Evolutionary conservation across 30 jellyfish, hydroid and myxozoan species (phyloP), one percentile per base, ranked within the genome.

Genomic region (Clytia hemisphaerica): DNA sequence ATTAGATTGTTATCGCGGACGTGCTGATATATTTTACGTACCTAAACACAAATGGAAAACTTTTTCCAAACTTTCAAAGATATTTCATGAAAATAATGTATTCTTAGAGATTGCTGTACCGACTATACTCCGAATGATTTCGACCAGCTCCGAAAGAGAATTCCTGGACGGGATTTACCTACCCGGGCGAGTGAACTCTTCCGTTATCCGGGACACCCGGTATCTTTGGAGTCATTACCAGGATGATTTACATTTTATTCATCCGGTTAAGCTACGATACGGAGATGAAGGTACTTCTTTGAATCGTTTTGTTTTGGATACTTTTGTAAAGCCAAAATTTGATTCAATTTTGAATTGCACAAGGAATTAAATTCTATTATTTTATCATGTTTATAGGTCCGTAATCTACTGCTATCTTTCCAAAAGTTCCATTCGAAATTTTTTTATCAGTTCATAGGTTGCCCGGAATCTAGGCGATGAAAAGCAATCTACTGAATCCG

Each of bases 81-180:
- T 82, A 15, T 91, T 91, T 68, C 48, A 82, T 3, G 66, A 72
- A 71, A 74, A 82, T 30, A 87, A 78, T 29, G 99, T 91, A 2
- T 91, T 91, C 32, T 92, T 91, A 26, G 99, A 91, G 42, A 91
- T 91, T 34, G 95, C 99, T n/a, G 92, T 82, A 18, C 95, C 99
- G 18, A 91, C 99, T 0, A 82, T 91, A 22, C 57, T 82, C 37
- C 78, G 99, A 24, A 37, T 91, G 78, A 70, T 91, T 14, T 93
- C 72, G 64, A 64, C 37, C 5, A n/a, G n/a, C n/a, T n/a, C n/a
- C n/a, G 57, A 50, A 38, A 71, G 28, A 6, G 59, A 82, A 30
- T 81, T 76, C 48, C 91, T 91, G 28, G 71, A 45, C 4, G 99
- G 99, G 4, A 31, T 76, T 62, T 91, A 91, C 58, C 46, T 91